Conservation (phyloP, 1,140 invertebrate genomes). For the Heliothis virescens region DNA sequence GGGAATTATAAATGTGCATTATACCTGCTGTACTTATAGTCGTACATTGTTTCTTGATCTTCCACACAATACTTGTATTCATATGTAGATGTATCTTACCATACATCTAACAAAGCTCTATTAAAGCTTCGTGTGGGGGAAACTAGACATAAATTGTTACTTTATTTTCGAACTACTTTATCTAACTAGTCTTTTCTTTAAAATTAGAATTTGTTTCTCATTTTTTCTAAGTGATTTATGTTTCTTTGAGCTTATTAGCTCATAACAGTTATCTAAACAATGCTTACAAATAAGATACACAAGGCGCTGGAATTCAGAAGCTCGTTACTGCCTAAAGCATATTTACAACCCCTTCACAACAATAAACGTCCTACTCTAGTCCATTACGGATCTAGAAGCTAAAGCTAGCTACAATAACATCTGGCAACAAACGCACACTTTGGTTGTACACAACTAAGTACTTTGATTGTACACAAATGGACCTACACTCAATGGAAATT, state of each 20-base stretch:
- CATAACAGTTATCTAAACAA: too few relatives aligned
- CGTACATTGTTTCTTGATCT: conserved; percentile 17
- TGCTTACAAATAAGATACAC: too few relatives aligned
- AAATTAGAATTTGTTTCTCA: too few relatives aligned
- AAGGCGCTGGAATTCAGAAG: too few relatives aligned
- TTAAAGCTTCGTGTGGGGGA: background rate
- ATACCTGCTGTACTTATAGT: background rate
- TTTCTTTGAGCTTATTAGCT: too few relatives aligned
- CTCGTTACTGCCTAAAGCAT: background rate
- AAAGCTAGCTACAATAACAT: background rate
- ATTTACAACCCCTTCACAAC: background rate
- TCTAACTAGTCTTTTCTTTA: background rate
- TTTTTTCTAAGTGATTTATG: too few relatives aligned
- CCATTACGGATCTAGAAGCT: background rate
- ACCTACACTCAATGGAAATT: background rate
- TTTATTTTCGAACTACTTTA: background rate
- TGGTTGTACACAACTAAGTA: background rate
- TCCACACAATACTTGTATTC: background rate
- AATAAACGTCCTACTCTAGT: background rate
- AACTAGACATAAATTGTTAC: background rate
- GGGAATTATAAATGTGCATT: conserved; percentile 36
- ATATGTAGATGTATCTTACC: too few relatives aligned
- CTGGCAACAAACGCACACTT: background rate
- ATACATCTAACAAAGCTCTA: background rate
- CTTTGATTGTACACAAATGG: conserved; percentile 8